Conservation (phyloP, 2,888 invertebrate species). For the Erebia palarica region DNA sequence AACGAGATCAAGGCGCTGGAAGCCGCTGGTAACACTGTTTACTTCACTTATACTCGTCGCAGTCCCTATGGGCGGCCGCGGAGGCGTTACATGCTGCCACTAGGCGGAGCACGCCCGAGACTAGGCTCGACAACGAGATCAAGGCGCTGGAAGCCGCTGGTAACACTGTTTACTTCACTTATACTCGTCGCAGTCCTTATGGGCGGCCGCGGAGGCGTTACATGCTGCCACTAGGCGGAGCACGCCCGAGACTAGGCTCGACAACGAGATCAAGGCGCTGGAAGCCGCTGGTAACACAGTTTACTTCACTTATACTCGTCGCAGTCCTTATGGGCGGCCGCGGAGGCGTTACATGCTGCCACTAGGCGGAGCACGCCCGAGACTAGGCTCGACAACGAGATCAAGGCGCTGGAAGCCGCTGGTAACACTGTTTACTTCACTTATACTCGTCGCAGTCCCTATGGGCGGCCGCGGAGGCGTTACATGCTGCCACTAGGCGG, state of each 20-base stretch:
- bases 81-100: constrained; percentile 92
- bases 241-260: constrained; percentile 77
- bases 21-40: constrained; percentile 72
- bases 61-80: constrained; percentile 96
- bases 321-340: constrained; percentile 96
- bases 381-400: constrained; percentile 86
- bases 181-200: constrained; percentile 88
- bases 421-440: not conserved
- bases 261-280: constrained; percentile 89
- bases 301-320: constrained; percentile 62
- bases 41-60: constrained; percentile 73
- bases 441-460: constrained; percentile 87
- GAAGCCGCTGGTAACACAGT: constrained; percentile 76
- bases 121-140: constrained; percentile 86
- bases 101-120: constrained; percentile 53
- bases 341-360: constrained; percentile 91
- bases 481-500: constrained; percentile 86
- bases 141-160: constrained; percentile 86
- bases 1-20: constrained; percentile 89
- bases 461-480: constrained; percentile 96
- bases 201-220: constrained; percentile 96
- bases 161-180: not conserved
- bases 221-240: constrained; percentile 84
- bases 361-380: constrained; percentile 66
- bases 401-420: constrained; percentile 88